Evolutionary conservation across 2,888 invertebrate species (phyloP), one percentile per base, ranked within the genome.

Genomic region (Watsonalla cultraria): DNA sequence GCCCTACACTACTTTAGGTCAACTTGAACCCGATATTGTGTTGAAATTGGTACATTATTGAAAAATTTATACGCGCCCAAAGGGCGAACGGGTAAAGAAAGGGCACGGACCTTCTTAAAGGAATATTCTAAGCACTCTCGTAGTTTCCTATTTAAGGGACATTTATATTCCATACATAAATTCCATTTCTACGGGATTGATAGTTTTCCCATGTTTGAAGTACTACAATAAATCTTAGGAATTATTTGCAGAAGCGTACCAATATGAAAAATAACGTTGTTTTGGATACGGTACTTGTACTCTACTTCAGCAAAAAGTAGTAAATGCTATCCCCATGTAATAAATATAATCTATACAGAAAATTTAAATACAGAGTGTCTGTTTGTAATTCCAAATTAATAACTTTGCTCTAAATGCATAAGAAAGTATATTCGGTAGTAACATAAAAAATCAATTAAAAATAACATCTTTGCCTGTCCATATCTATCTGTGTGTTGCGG

Each of bases 41-140:
- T 74, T 66, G 74, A 75, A 78, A 78, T 78, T 76, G 78, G 74
- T 73, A 69, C 63, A 74, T 77, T 76, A 75, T 78, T 78, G 72
- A 69, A 76, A 72, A 73, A 69, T 72, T 66, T 75, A 74, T 69
- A 71, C 71, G 71, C 58, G 62, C 57, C 58, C 62, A 59, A 64
- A 72, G 68, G 70, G 67, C 57, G 55, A 57, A 14, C 15, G 5
- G 35, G 15, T 33, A 33, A 52, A 58, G 52, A 33, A 52, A 58
- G 52, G 51, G 52, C 37, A 59, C 53, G 50, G 51, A 57, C 54
- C 62, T 64, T 65, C 57, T 57, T 55, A 52, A 58, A 56, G 63
- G 60, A 59, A 62, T 58, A 64, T 64, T 48, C 48, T 37, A 37
- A 14, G 14, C 35, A 47, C 13, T 48, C 35, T 35, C 66, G 61